phyloP scores from a whole-genome alignment of 2,888 invertebrate species.

The Xanthia icteritia region DNA sequence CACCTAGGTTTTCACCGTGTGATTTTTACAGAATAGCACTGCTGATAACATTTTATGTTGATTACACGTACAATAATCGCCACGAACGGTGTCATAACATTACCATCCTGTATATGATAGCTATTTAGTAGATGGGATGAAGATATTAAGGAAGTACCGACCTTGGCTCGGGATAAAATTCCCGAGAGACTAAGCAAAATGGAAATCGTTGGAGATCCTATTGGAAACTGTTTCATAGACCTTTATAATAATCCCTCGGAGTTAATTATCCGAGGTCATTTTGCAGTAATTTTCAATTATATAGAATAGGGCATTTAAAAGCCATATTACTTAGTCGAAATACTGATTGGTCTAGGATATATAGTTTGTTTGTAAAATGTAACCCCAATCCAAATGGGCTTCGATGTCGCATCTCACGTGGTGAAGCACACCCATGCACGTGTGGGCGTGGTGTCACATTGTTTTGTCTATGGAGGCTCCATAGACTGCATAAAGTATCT shows the following conservation, averaged over 20 bases:
- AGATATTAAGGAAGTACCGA: slow-evolving; percentile 58
- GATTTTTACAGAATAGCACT: no score
- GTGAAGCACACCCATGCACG: no score
- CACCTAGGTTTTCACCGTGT: no score
- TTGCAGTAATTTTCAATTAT: slow-evolving; percentile 28
- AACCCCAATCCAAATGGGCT: no score
- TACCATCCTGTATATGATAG: slow-evolving; percentile 14
- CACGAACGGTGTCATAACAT: slow-evolving; percentile 26
- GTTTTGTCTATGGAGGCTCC: no score
- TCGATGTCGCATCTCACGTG: no score
- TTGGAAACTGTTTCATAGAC: slow-evolving; percentile 36
- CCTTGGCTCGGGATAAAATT: slow-evolving; percentile 48
- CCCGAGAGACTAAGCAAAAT: slow-evolving; percentile 52
- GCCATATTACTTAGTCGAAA: neutral
- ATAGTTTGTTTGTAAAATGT: neutral
- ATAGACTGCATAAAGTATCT: no score
- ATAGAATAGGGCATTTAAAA: neutral
- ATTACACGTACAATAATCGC: slow-evolving; percentile 47
- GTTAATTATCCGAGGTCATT: slow-evolving; percentile 35
- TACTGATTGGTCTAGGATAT: no score
- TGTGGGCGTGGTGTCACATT: no score
- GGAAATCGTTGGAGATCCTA: slow-evolving; percentile 55
- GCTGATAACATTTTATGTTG: slow-evolving; percentile 29
- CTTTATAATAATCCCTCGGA: slow-evolving; percentile 3
- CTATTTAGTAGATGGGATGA: slow-evolving; percentile 45